A percentile compares a stretch with the other conserved stretches of the same genome.
Conservation (phyloP, 2,113 vertebrate species). For the Motacilla alba region DNA sequence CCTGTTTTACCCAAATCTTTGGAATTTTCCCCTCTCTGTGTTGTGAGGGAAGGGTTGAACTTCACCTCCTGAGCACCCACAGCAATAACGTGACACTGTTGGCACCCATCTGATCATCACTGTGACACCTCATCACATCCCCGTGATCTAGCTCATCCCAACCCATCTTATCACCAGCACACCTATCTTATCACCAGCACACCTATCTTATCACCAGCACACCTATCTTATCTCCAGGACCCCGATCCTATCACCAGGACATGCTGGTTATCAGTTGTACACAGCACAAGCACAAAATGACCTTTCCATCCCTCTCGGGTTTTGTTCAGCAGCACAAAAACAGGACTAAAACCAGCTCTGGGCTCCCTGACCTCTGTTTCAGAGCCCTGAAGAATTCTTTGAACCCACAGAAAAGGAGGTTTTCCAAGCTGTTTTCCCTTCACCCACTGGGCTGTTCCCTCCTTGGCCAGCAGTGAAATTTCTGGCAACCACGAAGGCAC, state of each 20-base stretch:
- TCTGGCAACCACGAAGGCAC: background rate
- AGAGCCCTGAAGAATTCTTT: background rate
- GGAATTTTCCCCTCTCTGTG: background rate
- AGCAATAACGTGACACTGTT: rapidly evolving
- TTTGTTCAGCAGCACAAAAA: background rate
- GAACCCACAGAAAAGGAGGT: background rate
- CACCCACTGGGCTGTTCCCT: background rate
- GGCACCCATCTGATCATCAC: background rate
- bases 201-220: background rate
- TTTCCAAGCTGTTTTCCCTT: background rate
- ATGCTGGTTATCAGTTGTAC: background rate
- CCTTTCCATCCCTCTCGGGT: background rate
- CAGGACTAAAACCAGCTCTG: background rate
- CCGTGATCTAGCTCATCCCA: background rate
- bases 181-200: background rate
- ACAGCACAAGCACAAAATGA: background rate
- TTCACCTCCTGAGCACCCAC: background rate
- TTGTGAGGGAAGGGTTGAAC: background rate
- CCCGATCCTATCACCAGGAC: background rate
- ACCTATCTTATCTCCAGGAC: background rate
- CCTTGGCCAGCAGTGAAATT: background rate
- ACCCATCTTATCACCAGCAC: background rate
- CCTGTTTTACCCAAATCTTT: background rate
- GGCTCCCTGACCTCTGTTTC: background rate
- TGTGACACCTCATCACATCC: background rate